These are phyloP conservation scores for Lepidostoma basale DNA, from an alignment of 1,140 invertebrate species.

Conservation along the genomic window DNA sequence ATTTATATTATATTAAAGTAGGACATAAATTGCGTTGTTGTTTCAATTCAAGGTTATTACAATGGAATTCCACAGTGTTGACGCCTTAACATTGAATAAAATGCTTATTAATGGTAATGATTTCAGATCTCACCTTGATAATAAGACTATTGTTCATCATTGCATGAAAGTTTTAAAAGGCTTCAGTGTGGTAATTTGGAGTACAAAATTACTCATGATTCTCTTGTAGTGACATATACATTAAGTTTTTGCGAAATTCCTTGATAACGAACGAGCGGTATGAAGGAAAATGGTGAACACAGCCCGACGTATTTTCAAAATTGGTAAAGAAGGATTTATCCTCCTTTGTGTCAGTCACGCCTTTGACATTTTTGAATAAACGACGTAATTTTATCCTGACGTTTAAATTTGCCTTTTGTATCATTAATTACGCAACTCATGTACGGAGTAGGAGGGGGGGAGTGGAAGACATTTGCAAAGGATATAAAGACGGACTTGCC, in stretches of 20 bases:
- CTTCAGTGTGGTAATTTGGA: too few relatives aligned
- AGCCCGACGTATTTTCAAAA: background rate
- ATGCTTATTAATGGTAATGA: too few relatives aligned
- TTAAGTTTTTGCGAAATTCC: background rate
- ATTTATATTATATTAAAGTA: too few relatives aligned
- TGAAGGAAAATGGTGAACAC: background rate
- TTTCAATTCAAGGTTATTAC: too few relatives aligned
- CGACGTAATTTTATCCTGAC: constrained; percentile 16
- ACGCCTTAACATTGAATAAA: too few relatives aligned
- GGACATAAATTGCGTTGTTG: too few relatives aligned
- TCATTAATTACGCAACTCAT: constrained; percentile 47
- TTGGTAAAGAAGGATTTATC: constrained; percentile 27
- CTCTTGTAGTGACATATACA: too few relatives aligned
- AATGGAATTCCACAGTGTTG: too few relatives aligned
- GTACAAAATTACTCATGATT: too few relatives aligned
- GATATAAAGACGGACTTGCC: constrained; percentile 47
- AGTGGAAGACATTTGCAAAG: constrained; percentile 46
- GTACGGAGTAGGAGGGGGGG: constrained; percentile 37
- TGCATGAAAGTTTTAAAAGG: too few relatives aligned
- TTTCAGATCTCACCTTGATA: too few relatives aligned
- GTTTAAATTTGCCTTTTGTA: constrained; percentile 43
- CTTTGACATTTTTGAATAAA: constrained; percentile 26
- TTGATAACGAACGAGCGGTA: background rate
- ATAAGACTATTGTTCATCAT: too few relatives aligned
- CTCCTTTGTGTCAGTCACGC: background rate